Base-by-base conservation (phyloP, 1,140 invertebrate genomes). In the Drosophila prosaltans region DNA sequence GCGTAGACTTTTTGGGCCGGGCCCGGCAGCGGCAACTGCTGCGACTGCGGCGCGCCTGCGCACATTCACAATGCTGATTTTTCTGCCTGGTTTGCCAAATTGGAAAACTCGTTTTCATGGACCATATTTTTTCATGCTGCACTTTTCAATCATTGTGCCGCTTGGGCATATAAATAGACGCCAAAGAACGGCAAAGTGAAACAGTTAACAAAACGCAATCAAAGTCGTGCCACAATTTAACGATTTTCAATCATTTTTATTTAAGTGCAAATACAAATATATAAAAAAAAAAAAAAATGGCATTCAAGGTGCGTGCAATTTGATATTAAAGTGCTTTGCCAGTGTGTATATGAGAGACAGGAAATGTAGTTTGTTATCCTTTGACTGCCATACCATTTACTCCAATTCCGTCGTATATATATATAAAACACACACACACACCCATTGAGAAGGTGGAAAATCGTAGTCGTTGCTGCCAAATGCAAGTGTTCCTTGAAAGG, bases 241-340 rank as follows among this genome's bases (percentile, higher is more conserved):
- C 45, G 45, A 48, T 41, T 65, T 66, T 51, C 61, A 70, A 58
- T 64, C 1, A 59, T 10, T 39, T 59, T 59, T 59, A 21, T 59
- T 59, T 24, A 63, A 65, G 65, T 67, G 59, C 48, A 71, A 64
- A 40, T 54, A 9, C 6, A 36, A 36, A 36, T 36, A 36, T 6
- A 36, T 36, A 55, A 62, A 43, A 58, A 74, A 60, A 54, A 26
- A n/a, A 8, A 74, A 64, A 81, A 82, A 91, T 91, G 88, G 88
- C 89, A 79, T 91, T 91, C 65, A 91, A 91, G 88, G 88, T 91
- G 83, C 78, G 88, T 86, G 85, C 21, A 48, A 48, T 51, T 51
- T 26, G 21, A 51, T 26, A 8, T 48, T 21, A 48, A 48, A 48
- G 45, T 68, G 54, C 30, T 75, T 36, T 26, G 57, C 21, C 21